These are phyloP conservation scores for Morbakka virulenta DNA, from an alignment of 30 jellyfish, hydroid and myxozoan species.

Conservation along the genomic window DNA sequence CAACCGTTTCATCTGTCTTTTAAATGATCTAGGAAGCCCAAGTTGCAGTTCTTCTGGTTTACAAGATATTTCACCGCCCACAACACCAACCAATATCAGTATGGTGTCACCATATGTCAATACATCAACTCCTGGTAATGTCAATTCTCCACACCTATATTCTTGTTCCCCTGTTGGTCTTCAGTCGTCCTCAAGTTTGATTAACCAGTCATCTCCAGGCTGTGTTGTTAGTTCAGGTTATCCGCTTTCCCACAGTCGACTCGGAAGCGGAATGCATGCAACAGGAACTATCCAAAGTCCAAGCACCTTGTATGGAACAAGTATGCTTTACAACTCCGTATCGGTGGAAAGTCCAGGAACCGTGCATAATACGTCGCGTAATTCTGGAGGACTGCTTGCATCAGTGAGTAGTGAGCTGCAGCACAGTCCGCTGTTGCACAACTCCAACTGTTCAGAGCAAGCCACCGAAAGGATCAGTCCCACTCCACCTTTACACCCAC, in stretches of 20 bases:
- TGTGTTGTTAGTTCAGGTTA: slow-evolving; percentile 17
- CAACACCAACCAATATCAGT: slow-evolving; percentile 89
- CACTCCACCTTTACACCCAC: slow-evolving; percentile 84
- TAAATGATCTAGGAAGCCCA: slow-evolving; percentile 67
- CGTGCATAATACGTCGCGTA: slow-evolving; percentile 8
- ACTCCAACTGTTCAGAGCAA: too few species aligned
- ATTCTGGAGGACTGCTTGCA: slow-evolving; percentile 4
- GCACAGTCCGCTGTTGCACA: too few species aligned
- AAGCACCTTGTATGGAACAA: slow-evolving; percentile 2
- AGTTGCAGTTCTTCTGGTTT: slow-evolving; percentile 74
- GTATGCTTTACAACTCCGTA: slow-evolving; percentile 32
- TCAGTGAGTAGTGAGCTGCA: slow-evolving; percentile 6
- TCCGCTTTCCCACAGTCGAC: not conserved
- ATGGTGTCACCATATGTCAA: slow-evolving; percentile 68
- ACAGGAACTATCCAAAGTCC: not conserved
- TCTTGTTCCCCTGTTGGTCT: slow-evolving; percentile 71
- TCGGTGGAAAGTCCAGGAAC: too few species aligned
- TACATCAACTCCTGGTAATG: slow-evolving; percentile 36
- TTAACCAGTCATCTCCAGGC: slow-evolving; percentile 3
- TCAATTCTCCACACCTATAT: slow-evolving; percentile 45
- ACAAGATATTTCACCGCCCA: slow-evolving; percentile 96
- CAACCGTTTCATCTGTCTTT: too few species aligned
- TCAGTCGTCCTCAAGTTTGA: slow-evolving; percentile 29
- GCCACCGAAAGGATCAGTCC: slow-evolving; percentile 29
- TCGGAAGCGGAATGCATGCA: too few species aligned